Base-by-base conservation (phyloP, 2,113 vertebrate species). In the Heterocephalus glaber region DNA sequence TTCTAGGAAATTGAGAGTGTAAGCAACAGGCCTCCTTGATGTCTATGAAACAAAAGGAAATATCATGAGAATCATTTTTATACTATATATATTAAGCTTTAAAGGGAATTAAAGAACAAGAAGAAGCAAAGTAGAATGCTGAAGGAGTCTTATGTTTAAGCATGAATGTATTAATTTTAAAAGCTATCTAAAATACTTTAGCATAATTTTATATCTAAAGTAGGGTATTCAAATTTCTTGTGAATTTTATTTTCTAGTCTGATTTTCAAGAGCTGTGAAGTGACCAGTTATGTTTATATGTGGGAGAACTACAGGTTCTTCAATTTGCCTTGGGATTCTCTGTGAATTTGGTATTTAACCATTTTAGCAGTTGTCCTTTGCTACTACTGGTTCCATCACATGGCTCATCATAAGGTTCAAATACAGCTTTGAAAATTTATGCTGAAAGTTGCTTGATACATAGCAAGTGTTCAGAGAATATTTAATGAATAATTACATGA, bases 321-420 rank as follows among this genome's bases (percentile, higher is more conserved):
- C 79, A 98, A 98, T 96, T 98, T 99, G 74, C 99, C 99, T 26
- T 99, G 99, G 99, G 98, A 99, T 97, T 99, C 99, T 0, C 97
- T 98, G 35, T 99, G 99, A 99, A 99, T 99, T 0, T 99, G 99
- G 99, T 99, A 99, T 98, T 96, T 99, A 96, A 98, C 98, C 0
- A 99, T 99, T 82, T 85, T 99, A 86, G 99, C 99, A 60, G 99
- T 99, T 93, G 99, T 99, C 97, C 98, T 99, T 44, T 98, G 98
- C 86, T 99, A 99, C 96, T 99, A 99, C 97, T 99, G 99, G 99
- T 98, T 99, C 93, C 99, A 99, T 97, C 99, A 99, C 81, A 97
- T 99, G 47, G 98, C 99, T 91, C 99, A 99, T 63, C 99, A 99
- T 99, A 99, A 98, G 98, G 96, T 96, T 33, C 17, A 88, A 72